Conservation (phyloP, 2,888 invertebrate genomes). For the Hybos culiciformis region DNA sequence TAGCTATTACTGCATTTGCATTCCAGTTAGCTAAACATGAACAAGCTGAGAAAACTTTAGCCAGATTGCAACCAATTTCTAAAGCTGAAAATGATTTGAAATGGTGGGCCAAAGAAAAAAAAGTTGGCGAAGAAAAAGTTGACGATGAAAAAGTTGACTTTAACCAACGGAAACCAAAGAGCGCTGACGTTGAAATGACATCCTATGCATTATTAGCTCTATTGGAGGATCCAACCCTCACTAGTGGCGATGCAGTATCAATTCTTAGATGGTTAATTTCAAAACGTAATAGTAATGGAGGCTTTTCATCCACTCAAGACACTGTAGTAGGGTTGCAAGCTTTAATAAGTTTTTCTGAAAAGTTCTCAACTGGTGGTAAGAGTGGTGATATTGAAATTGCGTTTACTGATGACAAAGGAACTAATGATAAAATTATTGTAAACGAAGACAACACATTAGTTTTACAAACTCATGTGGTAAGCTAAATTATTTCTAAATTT, state of each 20-base stretch:
- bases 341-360: conserved; percentile 49
- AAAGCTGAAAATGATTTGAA: conserved; percentile 46
- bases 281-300: conserved; percentile 52
- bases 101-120: conserved; percentile 72
- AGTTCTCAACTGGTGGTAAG: conserved; percentile 36
- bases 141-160: conserved; percentile 51
- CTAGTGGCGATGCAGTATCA: conserved; percentile 34
- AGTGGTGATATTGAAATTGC: conserved; percentile 23
- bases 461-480: conserved; percentile 64
- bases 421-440: conserved; percentile 34
- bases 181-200: conserved; percentile 67
- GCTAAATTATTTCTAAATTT: conserved; percentile 18
- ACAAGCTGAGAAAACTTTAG: conserved; percentile 48
- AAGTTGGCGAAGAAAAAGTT: conserved; percentile 36
- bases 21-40: conserved; percentile 63
- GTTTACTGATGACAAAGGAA: conserved; percentile 18
- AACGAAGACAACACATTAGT: conserved; percentile 66
- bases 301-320: conserved; percentile 65
- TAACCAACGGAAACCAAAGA: conserved; percentile 47
- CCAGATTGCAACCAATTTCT: conserved; percentile 38
- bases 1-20: conserved; percentile 63
- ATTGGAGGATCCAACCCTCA: no score
- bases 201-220: conserved; percentile 72
- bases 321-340: conserved; percentile 63
- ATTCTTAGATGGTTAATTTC: conserved; percentile 59